Evolutionary conservation across 92 coral and sea anemone genomes (phyloP).

Genomic region (Ricordea florida): DNA sequence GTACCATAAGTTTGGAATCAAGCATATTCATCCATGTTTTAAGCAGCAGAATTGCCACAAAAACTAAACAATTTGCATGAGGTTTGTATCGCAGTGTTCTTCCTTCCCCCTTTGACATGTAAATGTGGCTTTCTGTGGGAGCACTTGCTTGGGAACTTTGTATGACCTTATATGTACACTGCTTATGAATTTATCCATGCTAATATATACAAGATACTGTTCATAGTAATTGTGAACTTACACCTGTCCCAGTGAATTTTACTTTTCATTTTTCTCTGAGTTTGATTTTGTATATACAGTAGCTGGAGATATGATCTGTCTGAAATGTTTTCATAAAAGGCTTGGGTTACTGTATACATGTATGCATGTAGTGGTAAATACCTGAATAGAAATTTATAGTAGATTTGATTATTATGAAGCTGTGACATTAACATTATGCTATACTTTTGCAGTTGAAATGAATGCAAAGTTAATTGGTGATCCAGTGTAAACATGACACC

Average conservation of each 20-base stretch:
- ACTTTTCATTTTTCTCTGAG: neutral
- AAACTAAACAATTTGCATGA: neutral
- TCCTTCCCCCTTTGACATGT: neutral
- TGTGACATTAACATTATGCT: conserved; percentile 14
- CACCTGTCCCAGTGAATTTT: conserved; percentile 4
- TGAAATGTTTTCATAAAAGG: no score
- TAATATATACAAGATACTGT: conserved; percentile 49
- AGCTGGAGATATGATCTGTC: neutral
- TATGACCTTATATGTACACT: conserved; percentile 4
- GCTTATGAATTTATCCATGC: conserved; percentile 50
- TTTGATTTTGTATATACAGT: conserved; percentile 5
- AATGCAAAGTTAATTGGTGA: conserved; percentile 64
- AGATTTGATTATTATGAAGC: neutral
- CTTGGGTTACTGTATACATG: conserved; percentile 14
- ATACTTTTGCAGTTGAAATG: conserved; percentile 25
- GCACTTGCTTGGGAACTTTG: neutral
- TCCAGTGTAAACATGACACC: conserved; percentile 55
- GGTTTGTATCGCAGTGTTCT: neutral
- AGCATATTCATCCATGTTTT: neutral
- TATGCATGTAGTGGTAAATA: neutral
- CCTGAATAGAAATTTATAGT: no score
- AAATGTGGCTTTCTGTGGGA: neutral
- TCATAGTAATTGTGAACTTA: neutral
- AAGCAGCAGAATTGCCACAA: neutral
- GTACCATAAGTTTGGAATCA: no score